These are phyloP conservation scores for Polylopha cassiicola DNA, from an alignment of 2,888 invertebrate species.

Conservation along the genomic window DNA sequence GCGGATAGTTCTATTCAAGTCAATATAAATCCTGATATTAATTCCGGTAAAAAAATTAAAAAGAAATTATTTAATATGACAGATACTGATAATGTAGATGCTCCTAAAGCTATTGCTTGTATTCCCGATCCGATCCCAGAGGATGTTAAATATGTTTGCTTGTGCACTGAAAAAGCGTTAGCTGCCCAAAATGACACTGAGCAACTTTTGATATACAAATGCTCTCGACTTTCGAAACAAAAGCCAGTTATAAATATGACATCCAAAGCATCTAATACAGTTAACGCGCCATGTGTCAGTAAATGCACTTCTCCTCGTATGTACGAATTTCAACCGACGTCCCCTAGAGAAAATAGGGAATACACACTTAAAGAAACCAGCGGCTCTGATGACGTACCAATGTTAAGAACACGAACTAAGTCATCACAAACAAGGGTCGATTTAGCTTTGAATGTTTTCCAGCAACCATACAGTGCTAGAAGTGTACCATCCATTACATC, in stretches of 20 bases:
- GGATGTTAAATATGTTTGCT: conserved; percentile 54
- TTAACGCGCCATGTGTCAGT: conserved; percentile 28
- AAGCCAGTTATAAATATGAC: conserved; percentile 32
- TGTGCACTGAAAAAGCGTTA: conserved; percentile 42
- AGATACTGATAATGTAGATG: too few relatives aligned
- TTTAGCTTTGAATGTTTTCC: conserved; percentile 38
- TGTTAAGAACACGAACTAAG: conserved; percentile 36
- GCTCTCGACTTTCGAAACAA: conserved; percentile 43
- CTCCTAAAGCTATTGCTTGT: too few relatives aligned
- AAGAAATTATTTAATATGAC: background rate
- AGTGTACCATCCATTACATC: conserved; percentile 30
- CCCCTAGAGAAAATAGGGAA: background rate
- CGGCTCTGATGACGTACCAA: conserved; percentile 21
- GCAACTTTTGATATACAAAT: conserved; percentile 54
- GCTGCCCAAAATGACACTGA: conserved; percentile 38
- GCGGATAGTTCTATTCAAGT: conserved; percentile 61
- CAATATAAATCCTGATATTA: conserved; percentile 35
- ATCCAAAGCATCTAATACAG: conserved; percentile 26
- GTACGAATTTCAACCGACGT: background rate
- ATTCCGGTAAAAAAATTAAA: conserved; percentile 14
- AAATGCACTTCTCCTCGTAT: conserved; percentile 20
- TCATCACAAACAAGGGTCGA: conserved; percentile 55
- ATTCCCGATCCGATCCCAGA: conserved; percentile 22
- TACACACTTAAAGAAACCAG: conserved; percentile 21
- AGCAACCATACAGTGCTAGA: conserved; percentile 28